These are phyloP conservation scores for Rhea pennata DNA, from an alignment of 2,113 vertebrate genomes.

Conservation along the genomic window DNA sequence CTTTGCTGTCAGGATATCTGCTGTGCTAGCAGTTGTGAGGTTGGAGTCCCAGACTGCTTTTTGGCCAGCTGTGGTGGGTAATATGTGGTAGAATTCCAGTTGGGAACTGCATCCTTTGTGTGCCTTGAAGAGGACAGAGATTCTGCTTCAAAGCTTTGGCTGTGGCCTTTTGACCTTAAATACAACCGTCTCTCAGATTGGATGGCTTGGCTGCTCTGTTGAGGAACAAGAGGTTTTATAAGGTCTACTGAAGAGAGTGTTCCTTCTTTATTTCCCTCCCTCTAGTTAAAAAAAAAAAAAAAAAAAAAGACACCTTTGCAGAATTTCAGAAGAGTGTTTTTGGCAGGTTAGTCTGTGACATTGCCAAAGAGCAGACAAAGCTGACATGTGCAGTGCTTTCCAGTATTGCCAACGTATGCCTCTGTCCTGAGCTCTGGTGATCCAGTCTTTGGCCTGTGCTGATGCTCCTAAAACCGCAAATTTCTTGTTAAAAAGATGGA, in stretches of 20 bases:
- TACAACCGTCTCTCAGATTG: neutral
- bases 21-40: neutral
- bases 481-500: neutral
- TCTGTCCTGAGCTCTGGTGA: neutral
- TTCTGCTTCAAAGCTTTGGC: neutral
- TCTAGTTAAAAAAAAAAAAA: too few species aligned
- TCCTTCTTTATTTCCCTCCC: neutral
- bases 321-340: neutral
- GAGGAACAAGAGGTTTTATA: neutral
- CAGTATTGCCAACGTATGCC: neutral
- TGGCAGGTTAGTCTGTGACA: neutral
- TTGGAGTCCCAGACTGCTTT: neutral
- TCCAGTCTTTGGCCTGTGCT: neutral
- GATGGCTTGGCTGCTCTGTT: neutral
- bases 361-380: neutral
- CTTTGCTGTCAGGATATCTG: neutral
- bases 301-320: accelerated
- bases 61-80: neutral
- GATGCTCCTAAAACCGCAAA: neutral
- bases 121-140: neutral
- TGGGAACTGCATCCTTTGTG: neutral
- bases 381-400: accelerated
- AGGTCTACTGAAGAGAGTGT: neutral
- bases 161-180: neutral
- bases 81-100: accelerated